Conservation (phyloP, 2,888 invertebrate species). For the Eupeodes latifasciatus region DNA sequence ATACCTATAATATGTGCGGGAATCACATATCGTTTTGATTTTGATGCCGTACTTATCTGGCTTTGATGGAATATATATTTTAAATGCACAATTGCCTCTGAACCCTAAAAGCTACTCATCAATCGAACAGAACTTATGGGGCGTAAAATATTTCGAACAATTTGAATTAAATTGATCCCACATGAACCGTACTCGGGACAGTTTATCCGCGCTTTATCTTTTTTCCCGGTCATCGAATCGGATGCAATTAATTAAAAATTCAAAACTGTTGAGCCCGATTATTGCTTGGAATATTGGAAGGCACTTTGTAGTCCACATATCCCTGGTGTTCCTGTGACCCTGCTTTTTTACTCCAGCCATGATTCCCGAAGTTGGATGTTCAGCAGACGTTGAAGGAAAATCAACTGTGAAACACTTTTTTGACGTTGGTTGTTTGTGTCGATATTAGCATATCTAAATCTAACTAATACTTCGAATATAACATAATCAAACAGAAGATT, state of each 20-base stretch:
- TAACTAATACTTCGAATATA: neutral
- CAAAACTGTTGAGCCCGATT: neutral
- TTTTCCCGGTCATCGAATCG: neutral
- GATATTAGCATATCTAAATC: neutral
- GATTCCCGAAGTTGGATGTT: neutral
- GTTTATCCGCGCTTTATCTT: neutral
- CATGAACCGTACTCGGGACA: neutral
- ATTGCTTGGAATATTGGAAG: neutral
- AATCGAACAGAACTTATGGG: constrained; percentile 24
- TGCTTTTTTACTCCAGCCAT: neutral
- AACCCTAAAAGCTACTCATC: constrained; percentile 34
- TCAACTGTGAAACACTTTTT: constrained; percentile 32
- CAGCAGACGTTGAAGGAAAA: neutral
- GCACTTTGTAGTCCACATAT: constrained; percentile 78
- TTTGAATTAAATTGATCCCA: constrained; percentile 30
- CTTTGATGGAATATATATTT: no score
- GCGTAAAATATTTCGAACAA: constrained; percentile 28
- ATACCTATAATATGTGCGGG: no score
- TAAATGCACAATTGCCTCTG: constrained; percentile 13
- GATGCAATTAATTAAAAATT: neutral
- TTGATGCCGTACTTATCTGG: no score
- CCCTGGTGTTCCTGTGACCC: neutral
- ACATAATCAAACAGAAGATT: neutral
- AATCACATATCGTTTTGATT: no score
- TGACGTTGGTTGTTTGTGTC: constrained; percentile 14